Evolutionary conservation across 2,113 vertebrate genomes (phyloP).

Genomic region (Rana temporaria): DNA sequence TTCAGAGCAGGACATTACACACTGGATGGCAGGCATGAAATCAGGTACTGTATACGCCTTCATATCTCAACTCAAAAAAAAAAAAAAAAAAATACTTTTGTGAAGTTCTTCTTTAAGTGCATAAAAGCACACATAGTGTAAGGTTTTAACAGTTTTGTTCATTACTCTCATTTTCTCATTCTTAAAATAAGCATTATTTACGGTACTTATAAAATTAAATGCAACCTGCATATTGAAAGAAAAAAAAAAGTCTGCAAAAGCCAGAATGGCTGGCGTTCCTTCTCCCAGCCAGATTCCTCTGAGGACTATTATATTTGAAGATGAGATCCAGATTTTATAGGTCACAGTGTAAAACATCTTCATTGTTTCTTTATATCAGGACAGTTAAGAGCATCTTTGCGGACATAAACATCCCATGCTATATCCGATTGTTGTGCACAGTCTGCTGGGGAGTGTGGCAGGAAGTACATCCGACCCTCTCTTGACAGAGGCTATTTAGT

Average conservation of each 20-base stretch:
- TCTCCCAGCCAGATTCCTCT: too few relatives aligned
- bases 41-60: too few relatives aligned
- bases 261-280: not conserved
- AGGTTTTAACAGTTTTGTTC: too few relatives aligned
- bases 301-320: not conserved
- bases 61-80: too few relatives aligned
- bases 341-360: not conserved
- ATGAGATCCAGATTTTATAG: not conserved
- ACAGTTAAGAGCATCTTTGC: not conserved
- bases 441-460: constrained; percentile 71
- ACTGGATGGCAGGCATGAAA: too few relatives aligned
- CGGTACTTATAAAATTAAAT: too few relatives aligned
- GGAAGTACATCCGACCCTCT: constrained; percentile 69
- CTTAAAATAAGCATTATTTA: too few relatives aligned
- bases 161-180: too few relatives aligned
- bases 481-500: constrained; percentile 76
- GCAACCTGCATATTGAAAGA: not conserved
- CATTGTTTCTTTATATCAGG: not conserved
- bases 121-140: too few relatives aligned
- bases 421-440: not conserved
- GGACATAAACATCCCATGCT: not conserved
- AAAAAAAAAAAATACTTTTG: too few relatives aligned
- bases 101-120: too few relatives aligned
- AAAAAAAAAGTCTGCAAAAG: not conserved
- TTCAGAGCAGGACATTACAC: too few relatives aligned